These are phyloP conservation scores for Girardia tigrina DNA, from an alignment of 2,888 invertebrate genomes.

Conservation along the genomic window DNA sequence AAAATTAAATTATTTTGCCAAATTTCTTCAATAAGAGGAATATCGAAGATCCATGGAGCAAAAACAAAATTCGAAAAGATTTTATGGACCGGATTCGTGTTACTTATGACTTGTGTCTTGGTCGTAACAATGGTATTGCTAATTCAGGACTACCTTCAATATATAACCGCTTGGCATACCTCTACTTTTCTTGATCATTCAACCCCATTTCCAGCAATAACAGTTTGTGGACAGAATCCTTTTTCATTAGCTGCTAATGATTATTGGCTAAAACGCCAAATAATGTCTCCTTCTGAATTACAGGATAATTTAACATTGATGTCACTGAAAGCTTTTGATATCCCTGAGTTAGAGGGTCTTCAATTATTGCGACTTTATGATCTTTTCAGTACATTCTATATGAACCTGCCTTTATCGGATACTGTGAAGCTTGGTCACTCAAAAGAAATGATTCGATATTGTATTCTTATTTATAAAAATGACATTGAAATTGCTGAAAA, in stretches of 20 bases:
- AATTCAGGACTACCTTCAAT: constrained; percentile 35
- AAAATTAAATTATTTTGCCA: constrained; percentile 30
- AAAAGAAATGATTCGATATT: constrained; percentile 29
- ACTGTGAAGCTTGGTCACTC: constrained; percentile 27
- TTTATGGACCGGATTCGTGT: constrained; percentile 32
- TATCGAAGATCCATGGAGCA: constrained; percentile 33
- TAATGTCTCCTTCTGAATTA: constrained; percentile 27
- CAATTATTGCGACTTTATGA: constrained; percentile 29
- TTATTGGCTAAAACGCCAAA: constrained; percentile 4
- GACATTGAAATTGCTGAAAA: constrained; percentile 33
- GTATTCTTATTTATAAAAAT: constrained; percentile 7
- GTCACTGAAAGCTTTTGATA: constrained; percentile 20
- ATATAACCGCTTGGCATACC: constrained; percentile 35
- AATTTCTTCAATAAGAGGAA: constrained; percentile 34
- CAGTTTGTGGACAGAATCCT: constrained; percentile 36
- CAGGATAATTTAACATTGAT: constrained; percentile 3
- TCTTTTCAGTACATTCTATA: constrained; percentile 31
- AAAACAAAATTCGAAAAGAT: constrained; percentile 21
- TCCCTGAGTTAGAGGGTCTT: neutral
- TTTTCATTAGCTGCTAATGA: constrained; percentile 32
- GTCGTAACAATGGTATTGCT: constrained; percentile 24
- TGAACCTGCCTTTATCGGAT: neutral
- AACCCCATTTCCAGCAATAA: constrained; percentile 32
- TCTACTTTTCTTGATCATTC: constrained; percentile 21
- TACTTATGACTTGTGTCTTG: constrained; percentile 35